These are phyloP conservation scores for Bursaphelenchus mucronatus DNA, from an alignment of 1,140 invertebrate species.

Conservation along the genomic window DNA sequence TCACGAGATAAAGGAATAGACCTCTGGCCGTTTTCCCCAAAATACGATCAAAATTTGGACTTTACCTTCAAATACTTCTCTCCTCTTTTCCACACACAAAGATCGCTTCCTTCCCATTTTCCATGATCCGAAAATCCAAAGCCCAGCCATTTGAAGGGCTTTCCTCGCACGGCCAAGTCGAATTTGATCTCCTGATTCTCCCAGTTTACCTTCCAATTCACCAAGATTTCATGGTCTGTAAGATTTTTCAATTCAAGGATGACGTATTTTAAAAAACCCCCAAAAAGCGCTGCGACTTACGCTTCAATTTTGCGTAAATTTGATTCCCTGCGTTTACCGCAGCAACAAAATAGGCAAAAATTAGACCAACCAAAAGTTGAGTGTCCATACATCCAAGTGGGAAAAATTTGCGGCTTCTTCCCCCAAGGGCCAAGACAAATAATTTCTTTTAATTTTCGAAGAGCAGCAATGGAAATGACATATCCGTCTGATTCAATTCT, in stretches of 20 bases:
- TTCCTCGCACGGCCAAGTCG: constrained; percentile 21
- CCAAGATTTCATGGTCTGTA: constrained; percentile 8
- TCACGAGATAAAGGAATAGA: too few species aligned
- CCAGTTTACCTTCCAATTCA: constrained; percentile 45
- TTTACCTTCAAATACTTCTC: constrained; percentile 69
- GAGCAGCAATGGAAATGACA: too few species aligned
- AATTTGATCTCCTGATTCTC: constrained; percentile 39
- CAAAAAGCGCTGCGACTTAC: background rate
- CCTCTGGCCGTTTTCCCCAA: background rate
- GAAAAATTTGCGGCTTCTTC: too few species aligned
- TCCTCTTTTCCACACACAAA: constrained; percentile 67
- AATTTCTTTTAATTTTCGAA: too few species aligned
- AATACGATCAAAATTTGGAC: constrained; percentile 55
- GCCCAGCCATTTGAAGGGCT: constrained; percentile 70
- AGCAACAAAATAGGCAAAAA: background rate
- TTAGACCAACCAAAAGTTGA: too few species aligned
- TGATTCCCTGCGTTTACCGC: background rate
- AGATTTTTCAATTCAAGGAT: background rate
- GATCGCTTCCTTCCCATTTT: constrained; percentile 72
- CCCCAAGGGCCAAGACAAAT: too few species aligned
- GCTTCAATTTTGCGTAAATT: constrained; percentile 13
- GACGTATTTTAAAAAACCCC: background rate
- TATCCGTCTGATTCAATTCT: too few species aligned
- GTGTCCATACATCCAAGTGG: too few species aligned
- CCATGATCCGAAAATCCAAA: constrained; percentile 88